phyloP scores from a whole-genome alignment of 2,113 vertebrate genomes.

The Neotragus pygmaeus region DNA sequence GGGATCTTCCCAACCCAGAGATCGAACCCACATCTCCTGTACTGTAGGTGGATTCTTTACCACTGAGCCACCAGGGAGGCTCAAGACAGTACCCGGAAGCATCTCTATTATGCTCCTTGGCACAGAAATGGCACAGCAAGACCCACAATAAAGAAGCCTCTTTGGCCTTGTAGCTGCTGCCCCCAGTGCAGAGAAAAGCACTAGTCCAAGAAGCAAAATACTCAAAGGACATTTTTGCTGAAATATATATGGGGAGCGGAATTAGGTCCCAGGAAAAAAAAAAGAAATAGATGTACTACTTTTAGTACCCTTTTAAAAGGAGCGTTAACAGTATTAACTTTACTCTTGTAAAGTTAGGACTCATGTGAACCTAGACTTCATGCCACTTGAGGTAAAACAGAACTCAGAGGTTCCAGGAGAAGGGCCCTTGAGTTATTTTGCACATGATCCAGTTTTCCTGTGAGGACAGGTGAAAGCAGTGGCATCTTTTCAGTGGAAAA shows the following conservation, averaged over 20 bases:
- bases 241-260: background rate
- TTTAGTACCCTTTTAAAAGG: background rate
- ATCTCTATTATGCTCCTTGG: background rate
- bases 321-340: background rate
- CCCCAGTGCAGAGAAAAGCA: background rate
- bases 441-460: background rate
- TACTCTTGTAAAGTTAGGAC: background rate
- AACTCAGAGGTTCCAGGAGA: background rate
- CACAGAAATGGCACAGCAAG: background rate
- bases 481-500: background rate
- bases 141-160: background rate
- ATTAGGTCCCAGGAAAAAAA: background rate
- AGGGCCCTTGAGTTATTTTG: background rate
- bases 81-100: background rate
- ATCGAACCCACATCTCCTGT: rapidly evolving
- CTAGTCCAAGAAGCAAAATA: background rate
- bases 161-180: background rate
- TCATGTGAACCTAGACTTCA: background rate
- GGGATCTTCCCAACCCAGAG: background rate
- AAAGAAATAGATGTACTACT: background rate
- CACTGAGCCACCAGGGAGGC: background rate
- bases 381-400: background rate
- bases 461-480: background rate
- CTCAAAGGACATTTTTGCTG: background rate
- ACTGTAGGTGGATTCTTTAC: background rate